Evolutionary conservation across 1,140 invertebrate species (phyloP).

Genomic region (Ceratosolen fusciceps): DNA sequence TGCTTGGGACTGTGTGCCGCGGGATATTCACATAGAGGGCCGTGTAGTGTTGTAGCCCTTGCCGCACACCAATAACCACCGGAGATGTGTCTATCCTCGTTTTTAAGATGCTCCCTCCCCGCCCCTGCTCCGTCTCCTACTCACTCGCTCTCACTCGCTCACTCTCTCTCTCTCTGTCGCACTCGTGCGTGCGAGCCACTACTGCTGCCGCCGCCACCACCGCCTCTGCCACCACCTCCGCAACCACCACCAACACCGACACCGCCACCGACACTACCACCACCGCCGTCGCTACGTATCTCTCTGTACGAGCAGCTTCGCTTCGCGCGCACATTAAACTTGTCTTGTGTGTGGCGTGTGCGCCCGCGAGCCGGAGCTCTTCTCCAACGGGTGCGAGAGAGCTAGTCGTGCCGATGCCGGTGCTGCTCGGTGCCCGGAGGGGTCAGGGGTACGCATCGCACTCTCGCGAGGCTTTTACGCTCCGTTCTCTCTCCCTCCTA

Average conservation of each 20-base stretch:
- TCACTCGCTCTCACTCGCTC: slow-evolving; percentile 37
- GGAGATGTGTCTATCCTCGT: slow-evolving; percentile 3
- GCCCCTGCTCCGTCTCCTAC: slow-evolving; percentile 39
- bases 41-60: slow-evolving; percentile 53
- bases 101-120: neutral
- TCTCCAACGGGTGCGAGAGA: neutral
- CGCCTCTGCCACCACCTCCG: slow-evolving; percentile 21
- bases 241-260: slow-evolving; percentile 3
- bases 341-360: slow-evolving; percentile 46
- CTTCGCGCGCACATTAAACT: slow-evolving; percentile 53
- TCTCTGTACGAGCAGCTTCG: slow-evolving; percentile 52
- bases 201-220: slow-evolving; percentile 30
- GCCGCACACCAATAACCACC: slow-evolving; percentile 56
- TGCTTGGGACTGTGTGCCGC: slow-evolving; percentile 71
- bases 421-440: no score
- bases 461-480: slow-evolving; percentile 49
- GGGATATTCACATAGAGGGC: slow-evolving; percentile 70
- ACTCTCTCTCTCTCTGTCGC: slow-evolving; percentile 43
- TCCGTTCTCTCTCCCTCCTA: slow-evolving; percentile 33
- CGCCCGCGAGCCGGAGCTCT: neutral
- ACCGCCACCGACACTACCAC: slow-evolving; percentile 26
- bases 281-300: slow-evolving; percentile 27
- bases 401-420: neutral
- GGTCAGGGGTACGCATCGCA: slow-evolving; percentile 16
- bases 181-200: slow-evolving; percentile 36